Evolutionary conservation across 2,797 vertebrate species (phyloP).

Genomic region (Rhinogobio ventralis): DNA sequence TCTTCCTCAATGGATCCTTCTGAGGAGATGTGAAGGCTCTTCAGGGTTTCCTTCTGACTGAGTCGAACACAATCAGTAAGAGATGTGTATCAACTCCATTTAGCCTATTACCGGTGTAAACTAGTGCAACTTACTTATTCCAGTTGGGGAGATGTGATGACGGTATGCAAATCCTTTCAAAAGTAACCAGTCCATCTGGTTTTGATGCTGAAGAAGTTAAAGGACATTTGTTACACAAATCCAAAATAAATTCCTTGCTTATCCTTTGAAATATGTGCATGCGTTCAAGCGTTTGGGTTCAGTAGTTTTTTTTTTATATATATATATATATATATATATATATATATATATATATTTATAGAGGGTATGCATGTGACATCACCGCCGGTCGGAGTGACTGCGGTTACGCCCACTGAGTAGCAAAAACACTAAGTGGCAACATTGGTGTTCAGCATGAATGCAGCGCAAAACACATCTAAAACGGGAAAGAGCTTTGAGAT

Average conservation of each 20-base stretch:
- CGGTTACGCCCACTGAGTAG: too few species aligned
- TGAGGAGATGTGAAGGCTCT: conserved; percentile 65
- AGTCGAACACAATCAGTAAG: conserved; percentile 7
- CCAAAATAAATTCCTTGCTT: not conserved
- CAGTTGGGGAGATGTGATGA: not conserved
- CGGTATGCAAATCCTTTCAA: conserved; percentile 67
- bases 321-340: too few species aligned
- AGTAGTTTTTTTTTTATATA: not conserved
- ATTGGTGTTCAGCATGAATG: too few species aligned
- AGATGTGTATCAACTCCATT: not conserved
- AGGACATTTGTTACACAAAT: not conserved
- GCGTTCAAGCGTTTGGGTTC: not conserved
- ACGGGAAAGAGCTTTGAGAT: too few species aligned
- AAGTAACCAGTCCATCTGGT: conserved; percentile 74
- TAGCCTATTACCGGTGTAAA: not conserved
- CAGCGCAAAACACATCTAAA: too few species aligned
- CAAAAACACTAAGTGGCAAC: too few species aligned
- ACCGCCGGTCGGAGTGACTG: too few species aligned
- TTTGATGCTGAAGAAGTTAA: conserved; percentile 48
- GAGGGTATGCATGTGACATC: too few species aligned
- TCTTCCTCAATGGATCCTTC: conserved; percentile 70
- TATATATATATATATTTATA: too few species aligned
- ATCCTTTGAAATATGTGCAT: not conserved
- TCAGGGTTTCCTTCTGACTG: conserved; percentile 59
- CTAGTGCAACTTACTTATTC: conserved; percentile 61